Evolutionary conservation across 2,888 invertebrate genomes (phyloP).

Genomic region (Lucinisca nassula): DNA sequence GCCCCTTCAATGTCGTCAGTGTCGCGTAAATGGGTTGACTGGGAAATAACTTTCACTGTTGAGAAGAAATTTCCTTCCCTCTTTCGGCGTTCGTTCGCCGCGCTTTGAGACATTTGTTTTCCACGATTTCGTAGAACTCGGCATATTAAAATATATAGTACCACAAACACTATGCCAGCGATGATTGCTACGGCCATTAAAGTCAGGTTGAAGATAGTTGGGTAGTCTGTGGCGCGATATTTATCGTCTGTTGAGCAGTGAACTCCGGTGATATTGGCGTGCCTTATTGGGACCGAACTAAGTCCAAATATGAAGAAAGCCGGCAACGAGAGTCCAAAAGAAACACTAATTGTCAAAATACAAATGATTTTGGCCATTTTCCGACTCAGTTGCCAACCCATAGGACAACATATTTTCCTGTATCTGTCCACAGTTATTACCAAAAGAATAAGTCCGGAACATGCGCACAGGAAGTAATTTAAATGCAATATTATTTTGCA

Average conservation of each 20-base stretch:
- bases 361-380: conserved; percentile 60
- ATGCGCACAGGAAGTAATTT: conserved; percentile 55
- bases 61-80: no score
- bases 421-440: conserved; percentile 70
- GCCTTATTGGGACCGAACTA: conserved; percentile 60
- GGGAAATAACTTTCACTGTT: no score
- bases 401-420: conserved; percentile 76
- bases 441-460: conserved; percentile 46
- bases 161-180: conserved; percentile 52
- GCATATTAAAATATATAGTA: conserved; percentile 71
- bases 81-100: neutral
- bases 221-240: conserved; percentile 61
- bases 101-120: neutral
- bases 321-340: conserved; percentile 68
- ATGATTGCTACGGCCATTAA: conserved; percentile 69
- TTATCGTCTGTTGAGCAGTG: conserved; percentile 74
- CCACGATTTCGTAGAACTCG: conserved; percentile 43
- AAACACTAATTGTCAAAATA: conserved; percentile 30
- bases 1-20: no score
- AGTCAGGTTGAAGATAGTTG: conserved; percentile 69
- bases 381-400: conserved; percentile 70
- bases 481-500: conserved; percentile 63
- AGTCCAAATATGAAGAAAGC: conserved; percentile 77
- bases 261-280: conserved; percentile 63
- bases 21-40: no score